phyloP scores from a whole-genome alignment of 2,888 invertebrate species.

The Drosophila niveifrons region DNA sequence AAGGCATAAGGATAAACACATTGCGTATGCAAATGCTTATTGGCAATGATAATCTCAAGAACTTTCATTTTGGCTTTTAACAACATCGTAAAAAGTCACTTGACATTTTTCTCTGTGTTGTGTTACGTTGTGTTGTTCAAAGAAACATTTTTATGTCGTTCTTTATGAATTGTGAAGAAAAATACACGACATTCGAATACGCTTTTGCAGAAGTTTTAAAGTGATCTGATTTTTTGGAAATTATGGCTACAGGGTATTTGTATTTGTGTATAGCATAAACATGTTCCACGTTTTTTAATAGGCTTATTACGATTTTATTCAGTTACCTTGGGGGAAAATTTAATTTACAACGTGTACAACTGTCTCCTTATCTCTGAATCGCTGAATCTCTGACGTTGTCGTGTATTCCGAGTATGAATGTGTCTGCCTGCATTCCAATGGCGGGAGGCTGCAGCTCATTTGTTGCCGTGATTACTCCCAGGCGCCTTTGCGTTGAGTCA shows the following conservation, averaged over 20 bases:
- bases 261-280: slow-evolving; percentile 8
- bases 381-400: slow-evolving; percentile 9
- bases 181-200: neutral
- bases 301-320: slow-evolving; percentile 63
- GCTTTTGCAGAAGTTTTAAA: neutral
- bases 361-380: slow-evolving; percentile 40
- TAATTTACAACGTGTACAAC: slow-evolving; percentile 55
- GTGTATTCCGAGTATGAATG: slow-evolving; percentile 17
- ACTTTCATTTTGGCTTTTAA: slow-evolving; percentile 41
- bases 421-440: slow-evolving; percentile 22
- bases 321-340: slow-evolving; percentile 67
- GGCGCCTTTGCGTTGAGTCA: slow-evolving; percentile 32
- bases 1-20: slow-evolving; percentile 7
- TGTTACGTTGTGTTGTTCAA: slow-evolving; percentile 7
- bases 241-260: slow-evolving; percentile 10
- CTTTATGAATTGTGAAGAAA: slow-evolving; percentile 6
- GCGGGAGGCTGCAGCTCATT: slow-evolving; percentile 21
- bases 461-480: slow-evolving; percentile 38
- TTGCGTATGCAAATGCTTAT: slow-evolving; percentile 55
- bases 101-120: slow-evolving; percentile 49
- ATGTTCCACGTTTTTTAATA: slow-evolving; percentile 49
- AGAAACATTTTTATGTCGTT: slow-evolving; percentile 38
- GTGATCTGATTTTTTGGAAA: neutral
- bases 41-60: slow-evolving; percentile 49
- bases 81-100: slow-evolving; percentile 59